Evolutionary conservation across 1,140 invertebrate genomes (phyloP), one percentile per base, ranked within the genome.

Genomic region (Geopemphigus sp.): DNA sequence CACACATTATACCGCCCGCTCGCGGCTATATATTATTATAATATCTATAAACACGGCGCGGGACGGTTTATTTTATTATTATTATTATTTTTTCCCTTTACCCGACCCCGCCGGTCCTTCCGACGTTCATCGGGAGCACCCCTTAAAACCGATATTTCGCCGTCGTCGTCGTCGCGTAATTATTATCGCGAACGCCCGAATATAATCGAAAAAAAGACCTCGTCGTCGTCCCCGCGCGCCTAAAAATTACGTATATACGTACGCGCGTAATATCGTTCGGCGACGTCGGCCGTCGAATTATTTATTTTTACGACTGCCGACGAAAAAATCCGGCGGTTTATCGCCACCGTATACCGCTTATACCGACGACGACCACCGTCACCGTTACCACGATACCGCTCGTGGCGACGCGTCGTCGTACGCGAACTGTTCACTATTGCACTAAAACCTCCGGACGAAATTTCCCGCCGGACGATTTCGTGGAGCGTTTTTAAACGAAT

Each of bases 31-130:
- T 50, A 39, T 45, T 61, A 53, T 22, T 29, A 66, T 66, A 47
- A n/a, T 29, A 66, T 80, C 8, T 50, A 81, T 81, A 68, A 29
- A 17, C 53, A n/a, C 17, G 12, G 22, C 17, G 19, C 19, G 50
- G 32, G 24, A 53, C 45, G 80, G 45, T 64, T 56, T 56, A 19
- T 68, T 66, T 80, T 80, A 54, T 56, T 57, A 54, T 80, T 22
- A 59, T 80, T 80, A 80, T 70, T 70, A 56, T 8, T 64, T 54
- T 22, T 66, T 80, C 56, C 66, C 11, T n/a, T 15, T 47, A 14
- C 11, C 10, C 22, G 11, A 29, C 59, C 47, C 85, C 83, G 84
- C 84, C 84, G 84, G 80, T 82, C 82, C 82, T 81, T 57, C 73
- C 82, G 82, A 70, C 82, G 70, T 78, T 81, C 39, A 12, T 32